Conservation (phyloP, 2,113 vertebrate species). For the Aspidoscelis tigris region DNA sequence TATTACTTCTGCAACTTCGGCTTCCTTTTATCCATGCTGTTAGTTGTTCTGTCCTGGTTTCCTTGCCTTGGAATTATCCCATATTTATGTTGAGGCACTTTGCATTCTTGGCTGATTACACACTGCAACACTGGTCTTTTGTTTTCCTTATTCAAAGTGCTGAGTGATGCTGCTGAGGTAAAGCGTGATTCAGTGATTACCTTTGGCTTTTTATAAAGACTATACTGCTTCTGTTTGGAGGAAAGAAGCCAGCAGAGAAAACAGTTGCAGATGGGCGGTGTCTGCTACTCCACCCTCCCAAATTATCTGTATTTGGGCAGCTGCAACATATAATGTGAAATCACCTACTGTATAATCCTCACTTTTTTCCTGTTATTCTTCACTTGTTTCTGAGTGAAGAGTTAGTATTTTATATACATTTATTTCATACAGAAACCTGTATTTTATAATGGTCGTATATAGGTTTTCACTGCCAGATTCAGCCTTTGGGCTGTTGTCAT, state of each 20-base stretch:
- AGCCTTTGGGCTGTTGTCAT: too few species aligned
- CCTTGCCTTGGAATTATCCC: conserved; percentile 8
- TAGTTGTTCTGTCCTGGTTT: not conserved
- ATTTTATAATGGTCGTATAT: not conserved
- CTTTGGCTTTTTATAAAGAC: conserved; percentile 7
- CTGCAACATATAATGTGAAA: not conserved
- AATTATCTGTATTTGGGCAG: not conserved
- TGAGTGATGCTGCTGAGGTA: conserved; percentile 31
- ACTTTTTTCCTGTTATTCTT: rapidly evolving
- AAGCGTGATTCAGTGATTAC: conserved; percentile 1
- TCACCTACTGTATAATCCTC: not conserved
- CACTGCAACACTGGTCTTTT: conserved; percentile 49
- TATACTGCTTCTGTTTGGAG: conserved; percentile 40
- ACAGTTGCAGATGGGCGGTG: not conserved
- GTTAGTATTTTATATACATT: not conserved
- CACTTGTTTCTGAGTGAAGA: not conserved
- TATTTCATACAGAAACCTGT: not conserved
- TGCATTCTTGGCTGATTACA: conserved; percentile 1
- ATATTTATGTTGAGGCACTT: conserved; percentile 37
- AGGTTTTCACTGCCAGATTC: too few species aligned
- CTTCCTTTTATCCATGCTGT: not conserved
- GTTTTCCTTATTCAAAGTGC: conserved; percentile 25
- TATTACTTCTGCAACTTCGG: not conserved
- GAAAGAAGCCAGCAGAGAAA: conserved; percentile 29
- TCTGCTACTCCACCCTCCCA: not conserved